Percentiles rank a stretch among this genome's conserved stretches.
These are phyloP conservation scores for Subacronicta megacephala DNA, from an alignment of 2,888 invertebrate genomes.

Conservation along the genomic window DNA sequence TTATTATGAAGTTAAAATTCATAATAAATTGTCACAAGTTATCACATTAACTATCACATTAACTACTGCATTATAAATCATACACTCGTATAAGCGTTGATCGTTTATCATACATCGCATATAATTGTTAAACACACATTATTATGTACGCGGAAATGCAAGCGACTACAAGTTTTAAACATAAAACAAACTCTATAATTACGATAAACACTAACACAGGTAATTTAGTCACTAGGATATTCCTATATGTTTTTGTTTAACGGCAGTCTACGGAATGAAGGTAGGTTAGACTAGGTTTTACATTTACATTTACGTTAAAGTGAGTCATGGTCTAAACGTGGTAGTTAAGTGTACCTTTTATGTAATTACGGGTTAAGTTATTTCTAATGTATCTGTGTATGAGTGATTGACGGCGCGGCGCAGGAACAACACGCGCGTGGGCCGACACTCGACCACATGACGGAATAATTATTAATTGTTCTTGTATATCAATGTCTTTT, in stretches of 20 bases:
- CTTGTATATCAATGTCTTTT: not conserved
- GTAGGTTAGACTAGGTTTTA: not conserved
- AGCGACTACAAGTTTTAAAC: not conserved
- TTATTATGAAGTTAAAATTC: too few relatives aligned
- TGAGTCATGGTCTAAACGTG: not conserved
- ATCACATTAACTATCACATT: too few relatives aligned
- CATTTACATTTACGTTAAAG: not conserved
- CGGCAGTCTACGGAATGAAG: not conserved
- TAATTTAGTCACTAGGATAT: not conserved
- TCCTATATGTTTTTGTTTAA: not conserved
- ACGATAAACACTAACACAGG: not conserved
- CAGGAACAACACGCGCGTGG: not conserved
- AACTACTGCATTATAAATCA: too few relatives aligned
- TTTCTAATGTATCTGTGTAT: too few relatives aligned
- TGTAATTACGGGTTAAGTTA: constrained; percentile 16
- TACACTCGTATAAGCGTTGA: too few relatives aligned
- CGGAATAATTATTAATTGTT: constrained; percentile 9
- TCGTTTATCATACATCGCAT: too few relatives aligned
- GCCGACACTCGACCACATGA: constrained; percentile 11
- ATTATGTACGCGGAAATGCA: too few relatives aligned
- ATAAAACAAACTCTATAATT: not conserved
- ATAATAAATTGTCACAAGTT: too few relatives aligned
- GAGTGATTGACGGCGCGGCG: not conserved
- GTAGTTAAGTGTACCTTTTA: not conserved
- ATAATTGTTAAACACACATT: too few relatives aligned